Evolutionary conservation across 2,113 vertebrate species (phyloP).

Genomic region (Spea bombifrons): DNA sequence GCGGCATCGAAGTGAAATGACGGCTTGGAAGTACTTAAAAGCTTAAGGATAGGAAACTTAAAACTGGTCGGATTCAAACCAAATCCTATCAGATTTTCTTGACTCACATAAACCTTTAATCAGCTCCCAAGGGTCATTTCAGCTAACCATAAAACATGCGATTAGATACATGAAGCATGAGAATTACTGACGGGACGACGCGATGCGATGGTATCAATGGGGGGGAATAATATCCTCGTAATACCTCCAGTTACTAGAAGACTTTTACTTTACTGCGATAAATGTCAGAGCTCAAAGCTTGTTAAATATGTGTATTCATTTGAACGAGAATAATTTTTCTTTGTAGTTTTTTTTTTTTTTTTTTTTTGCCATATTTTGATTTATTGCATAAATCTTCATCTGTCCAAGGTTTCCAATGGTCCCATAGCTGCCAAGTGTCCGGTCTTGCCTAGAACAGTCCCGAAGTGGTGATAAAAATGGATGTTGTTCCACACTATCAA

Average conservation of each 20-base stretch:
- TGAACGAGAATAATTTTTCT: too few species aligned
- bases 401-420: too few species aligned
- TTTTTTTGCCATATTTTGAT: too few species aligned
- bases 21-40: slow-evolving; percentile 68
- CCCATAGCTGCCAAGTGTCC: too few species aligned
- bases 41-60: slow-evolving; percentile 76
- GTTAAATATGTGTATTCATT: not conserved
- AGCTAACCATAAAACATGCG: slow-evolving; percentile 58
- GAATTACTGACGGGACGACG: slow-evolving; percentile 41
- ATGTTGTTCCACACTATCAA: too few species aligned
- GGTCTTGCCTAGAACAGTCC: too few species aligned
- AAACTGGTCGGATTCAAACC: slow-evolving; percentile 69
- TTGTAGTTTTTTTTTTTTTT: too few species aligned
- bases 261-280: too few species aligned
- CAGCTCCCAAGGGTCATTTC: slow-evolving; percentile 61
- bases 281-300: too few species aligned
- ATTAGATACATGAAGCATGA: slow-evolving; percentile 53
- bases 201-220: not conserved
- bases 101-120: slow-evolving; percentile 74
- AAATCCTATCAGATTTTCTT: slow-evolving; percentile 81
- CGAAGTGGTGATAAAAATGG: too few species aligned
- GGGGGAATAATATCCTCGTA: not conserved
- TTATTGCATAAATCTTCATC: too few species aligned
- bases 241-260: not conserved
- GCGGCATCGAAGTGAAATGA: slow-evolving; percentile 65